Evolutionary conservation across 2,797 vertebrate genomes (phyloP), one percentile per base, ranked within the genome.

Genomic region (Hydrolagus colliei): DNA sequence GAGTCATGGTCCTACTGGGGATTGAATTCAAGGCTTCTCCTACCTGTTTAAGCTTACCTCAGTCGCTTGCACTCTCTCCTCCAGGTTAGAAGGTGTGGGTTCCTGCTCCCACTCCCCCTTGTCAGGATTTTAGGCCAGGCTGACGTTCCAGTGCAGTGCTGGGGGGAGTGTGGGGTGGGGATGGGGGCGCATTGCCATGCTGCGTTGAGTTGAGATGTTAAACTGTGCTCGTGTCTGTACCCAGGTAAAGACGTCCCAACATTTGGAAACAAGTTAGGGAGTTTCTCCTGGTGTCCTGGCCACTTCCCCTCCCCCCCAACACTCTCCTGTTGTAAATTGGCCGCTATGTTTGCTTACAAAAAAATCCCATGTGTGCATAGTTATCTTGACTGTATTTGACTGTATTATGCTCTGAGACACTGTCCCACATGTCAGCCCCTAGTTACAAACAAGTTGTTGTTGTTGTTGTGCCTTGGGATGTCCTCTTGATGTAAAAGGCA

Each of bases 1-100:
- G 89, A 90, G 91, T 90, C 89, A 92, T 6, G 91, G 91, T 91
- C 93, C 92, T 87, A 92, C 93, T 89, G 88, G 87, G 86, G 86
- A 91, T 90, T 89, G n/a, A 89, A 93, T 90, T 89, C 0, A 0
- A 84, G 13, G 0, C 0, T 0, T 11, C 13, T 0, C n/a, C 87
- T 87, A 61, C 12, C 20, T 22, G 8, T 32, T 68, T 1, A 62
- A 18, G 72, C 0, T 9, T 27, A 88, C 87, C 88, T 87, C 88
- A 87, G 87, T 89, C 41, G 41, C 41, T 52, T 6, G 41, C 41
- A 52, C 41, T 52, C 41, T 52, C 6, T 0, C 41, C 41, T 52
- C 41, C 6, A 6, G 41, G 41, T 52, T 52, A 52, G 41, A 52
- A 52, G 41, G 2, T 52, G 41, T 52, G 41, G 41, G 41, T 52